A percentile compares a stretch with the other conserved stretches of the same genome.
phyloP scores from a whole-genome alignment of 2,113 vertebrate genomes.

The Mastomys natalensis region DNA sequence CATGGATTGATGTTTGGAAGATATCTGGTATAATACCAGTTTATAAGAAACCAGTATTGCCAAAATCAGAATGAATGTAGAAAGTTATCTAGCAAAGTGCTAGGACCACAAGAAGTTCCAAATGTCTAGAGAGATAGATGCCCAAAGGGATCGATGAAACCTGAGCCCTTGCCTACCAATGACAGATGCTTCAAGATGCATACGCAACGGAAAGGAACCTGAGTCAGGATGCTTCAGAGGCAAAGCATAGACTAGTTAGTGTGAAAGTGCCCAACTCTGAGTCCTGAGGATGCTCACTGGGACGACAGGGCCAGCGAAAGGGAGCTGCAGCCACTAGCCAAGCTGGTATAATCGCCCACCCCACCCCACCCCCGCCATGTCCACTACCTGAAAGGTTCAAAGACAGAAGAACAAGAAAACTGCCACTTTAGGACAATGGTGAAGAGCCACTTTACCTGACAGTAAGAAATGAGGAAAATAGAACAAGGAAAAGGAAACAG shows the following conservation, averaged over 20 bases:
- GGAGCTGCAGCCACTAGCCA: neutral
- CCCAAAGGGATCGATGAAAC: neutral
- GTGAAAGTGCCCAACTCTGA: neutral
- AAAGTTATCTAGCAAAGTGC: neutral
- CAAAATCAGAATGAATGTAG: constrained; percentile 24
- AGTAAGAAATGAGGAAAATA: neutral
- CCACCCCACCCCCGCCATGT: neutral
- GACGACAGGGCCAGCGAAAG: neutral
- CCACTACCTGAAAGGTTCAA: neutral
- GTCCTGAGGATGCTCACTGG: neutral
- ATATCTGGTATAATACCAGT: neutral
- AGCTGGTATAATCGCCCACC: neutral
- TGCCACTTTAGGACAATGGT: neutral
- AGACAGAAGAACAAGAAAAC: neutral
- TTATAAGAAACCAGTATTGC: neutral
- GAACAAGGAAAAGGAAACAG: neutral
- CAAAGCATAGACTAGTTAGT: neutral
- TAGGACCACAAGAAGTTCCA: neutral
- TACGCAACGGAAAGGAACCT: neutral
- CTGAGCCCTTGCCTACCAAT: neutral
- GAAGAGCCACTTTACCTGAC: neutral
- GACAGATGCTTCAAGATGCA: neutral
- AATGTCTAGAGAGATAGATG: neutral
- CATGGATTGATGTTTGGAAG: neutral
- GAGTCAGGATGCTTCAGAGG: neutral